phyloP scores from a whole-genome alignment of 2,113 vertebrate species.

The Hippopotamus amphibius region DNA sequence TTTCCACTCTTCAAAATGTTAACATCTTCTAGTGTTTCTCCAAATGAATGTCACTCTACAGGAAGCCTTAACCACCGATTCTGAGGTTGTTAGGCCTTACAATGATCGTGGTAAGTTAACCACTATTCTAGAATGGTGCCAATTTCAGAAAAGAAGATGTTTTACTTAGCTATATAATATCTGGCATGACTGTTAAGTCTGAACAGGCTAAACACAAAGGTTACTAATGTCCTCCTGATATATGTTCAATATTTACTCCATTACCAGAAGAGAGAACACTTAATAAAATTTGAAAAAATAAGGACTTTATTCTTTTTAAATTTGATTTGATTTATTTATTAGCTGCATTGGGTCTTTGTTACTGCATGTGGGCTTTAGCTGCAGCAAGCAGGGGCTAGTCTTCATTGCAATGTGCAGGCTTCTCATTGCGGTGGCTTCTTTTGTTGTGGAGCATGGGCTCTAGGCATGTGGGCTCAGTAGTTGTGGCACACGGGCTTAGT shows the following conservation, averaged over 20 bases:
- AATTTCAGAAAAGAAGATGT: conserved; percentile 42
- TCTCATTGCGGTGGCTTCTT: too few relatives aligned
- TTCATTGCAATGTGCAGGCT: too few relatives aligned
- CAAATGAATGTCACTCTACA: neutral
- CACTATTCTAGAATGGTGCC: neutral
- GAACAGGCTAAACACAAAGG: conserved; percentile 33
- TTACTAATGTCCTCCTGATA: neutral
- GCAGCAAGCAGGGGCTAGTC: too few relatives aligned
- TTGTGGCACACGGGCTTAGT: too few relatives aligned
- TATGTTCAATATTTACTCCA: conserved; percentile 15
- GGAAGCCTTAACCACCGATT: neutral
- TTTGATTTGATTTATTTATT: too few relatives aligned
- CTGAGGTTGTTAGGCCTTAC: neutral
- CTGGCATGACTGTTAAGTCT: neutral
- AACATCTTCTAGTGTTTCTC: conserved; percentile 6
- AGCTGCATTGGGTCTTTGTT: too few relatives aligned
- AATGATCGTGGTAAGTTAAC: neutral
- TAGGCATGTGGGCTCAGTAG: too few relatives aligned
- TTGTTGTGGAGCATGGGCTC: too few relatives aligned
- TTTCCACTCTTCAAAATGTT: conserved; percentile 40
- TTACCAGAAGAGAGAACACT: neutral
- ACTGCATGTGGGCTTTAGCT: too few relatives aligned
- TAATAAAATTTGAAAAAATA: conserved; percentile 22
- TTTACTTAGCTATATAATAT: conserved; percentile 13
- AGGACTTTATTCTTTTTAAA: neutral